Conservation (phyloP, 2,113 vertebrate genomes). For the Nothocercus julius region DNA sequence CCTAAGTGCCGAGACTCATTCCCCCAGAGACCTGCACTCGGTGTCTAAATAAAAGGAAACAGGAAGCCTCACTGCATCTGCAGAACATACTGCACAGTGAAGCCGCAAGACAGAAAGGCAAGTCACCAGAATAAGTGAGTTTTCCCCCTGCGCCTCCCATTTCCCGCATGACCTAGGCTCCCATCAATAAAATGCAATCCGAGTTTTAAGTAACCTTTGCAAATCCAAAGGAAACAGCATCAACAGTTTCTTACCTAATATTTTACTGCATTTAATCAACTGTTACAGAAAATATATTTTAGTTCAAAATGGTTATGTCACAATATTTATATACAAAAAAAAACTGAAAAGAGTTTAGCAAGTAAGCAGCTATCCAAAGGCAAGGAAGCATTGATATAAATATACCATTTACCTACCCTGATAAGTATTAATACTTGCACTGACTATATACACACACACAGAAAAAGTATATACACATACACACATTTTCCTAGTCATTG, state of each 20-base stretch:
- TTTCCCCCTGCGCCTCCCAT: background rate
- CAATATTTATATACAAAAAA: background rate
- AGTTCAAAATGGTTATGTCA: background rate
- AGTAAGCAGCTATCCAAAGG: background rate
- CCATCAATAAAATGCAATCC: background rate
- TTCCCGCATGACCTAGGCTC: background rate
- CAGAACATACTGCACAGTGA: background rate
- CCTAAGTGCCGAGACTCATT: background rate
- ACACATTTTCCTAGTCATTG: background rate
- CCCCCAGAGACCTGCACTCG: background rate
- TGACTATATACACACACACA: background rate
- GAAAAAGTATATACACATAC: background rate
- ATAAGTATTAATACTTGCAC: too few species aligned
- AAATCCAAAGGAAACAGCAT: background rate
- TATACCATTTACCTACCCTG: background rate
- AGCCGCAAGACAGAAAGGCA: background rate
- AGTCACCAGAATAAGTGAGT: background rate
- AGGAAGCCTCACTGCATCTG: background rate
- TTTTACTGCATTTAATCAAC: background rate
- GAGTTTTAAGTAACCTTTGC: background rate
- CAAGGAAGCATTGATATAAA: background rate
- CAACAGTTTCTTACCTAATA: background rate
- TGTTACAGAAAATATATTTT: background rate
- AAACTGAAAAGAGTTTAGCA: background rate
- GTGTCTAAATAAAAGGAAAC: background rate